Conservation (phyloP, 1,140 invertebrate species). For the Cotesia vestalis region DNA sequence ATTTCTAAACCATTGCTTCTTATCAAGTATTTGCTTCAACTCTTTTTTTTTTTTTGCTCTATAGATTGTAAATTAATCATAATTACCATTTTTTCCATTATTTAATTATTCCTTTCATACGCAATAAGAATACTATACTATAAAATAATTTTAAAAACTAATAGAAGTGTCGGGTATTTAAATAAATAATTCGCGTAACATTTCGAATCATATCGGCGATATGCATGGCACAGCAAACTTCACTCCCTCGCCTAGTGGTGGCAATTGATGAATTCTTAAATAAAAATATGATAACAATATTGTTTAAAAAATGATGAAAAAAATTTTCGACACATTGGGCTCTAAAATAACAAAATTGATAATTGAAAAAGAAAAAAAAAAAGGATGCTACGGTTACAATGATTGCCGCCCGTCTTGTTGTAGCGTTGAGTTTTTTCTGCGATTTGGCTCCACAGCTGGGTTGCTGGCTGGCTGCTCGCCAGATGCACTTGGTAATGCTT, state of each 20-base stretch:
- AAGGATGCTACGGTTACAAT: slow-evolving; percentile 25
- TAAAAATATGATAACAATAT: slow-evolving; percentile 4
- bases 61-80: no score
- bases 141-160: no score
- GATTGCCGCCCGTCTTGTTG: slow-evolving; percentile 66
- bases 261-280: not conserved
- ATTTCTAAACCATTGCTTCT: no score
- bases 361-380: slow-evolving; percentile 29
- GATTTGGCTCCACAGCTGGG: slow-evolving; percentile 78
- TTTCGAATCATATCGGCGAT: not conserved
- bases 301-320: not conserved
- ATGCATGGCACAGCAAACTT: slow-evolving; percentile 61
- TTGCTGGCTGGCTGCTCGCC: slow-evolving; percentile 76
- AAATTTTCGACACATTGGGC: slow-evolving; percentile 8
- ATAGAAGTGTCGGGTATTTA: not conserved
- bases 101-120: no score
- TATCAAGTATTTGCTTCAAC: no score
- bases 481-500: slow-evolving; percentile 82
- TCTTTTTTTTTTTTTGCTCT: no score
- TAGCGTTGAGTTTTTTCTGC: slow-evolving; percentile 72
- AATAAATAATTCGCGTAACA: not conserved
- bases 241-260: slow-evolving; percentile 45
- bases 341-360: slow-evolving; percentile 11
- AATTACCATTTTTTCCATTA: no score
- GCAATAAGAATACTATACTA: no score